These are phyloP conservation scores for Anseranas semipalmata DNA, from an alignment of 2,113 vertebrate species.

Conservation along the genomic window DNA sequence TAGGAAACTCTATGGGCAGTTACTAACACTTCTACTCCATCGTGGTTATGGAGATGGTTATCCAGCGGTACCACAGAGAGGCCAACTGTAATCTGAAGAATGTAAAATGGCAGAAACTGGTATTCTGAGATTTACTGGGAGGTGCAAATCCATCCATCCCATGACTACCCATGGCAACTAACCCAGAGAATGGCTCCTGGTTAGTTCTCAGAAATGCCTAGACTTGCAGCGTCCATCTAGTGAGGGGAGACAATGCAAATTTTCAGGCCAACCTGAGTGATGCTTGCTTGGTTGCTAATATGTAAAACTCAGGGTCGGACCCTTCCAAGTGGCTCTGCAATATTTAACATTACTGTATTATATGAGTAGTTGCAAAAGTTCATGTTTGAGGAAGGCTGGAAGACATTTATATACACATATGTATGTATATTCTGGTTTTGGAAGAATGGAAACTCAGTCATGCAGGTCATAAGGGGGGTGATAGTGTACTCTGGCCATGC, in stretches of 20 bases:
- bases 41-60: accelerated
- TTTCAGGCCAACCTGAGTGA: background rate
- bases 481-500: background rate
- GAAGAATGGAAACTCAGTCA: background rate
- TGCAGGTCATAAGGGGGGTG: background rate
- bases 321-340: background rate
- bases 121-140: background rate
- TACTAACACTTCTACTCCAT: background rate
- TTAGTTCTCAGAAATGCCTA: background rate
- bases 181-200: accelerated
- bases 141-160: background rate
- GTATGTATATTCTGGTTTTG: background rate
- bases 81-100: background rate
- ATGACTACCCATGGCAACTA: background rate
- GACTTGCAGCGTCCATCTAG: background rate
- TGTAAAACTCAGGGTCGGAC: background rate
- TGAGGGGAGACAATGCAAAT: background rate
- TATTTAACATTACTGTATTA: background rate
- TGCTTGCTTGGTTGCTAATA: background rate
- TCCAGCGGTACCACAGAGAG: background rate
- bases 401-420: accelerated
- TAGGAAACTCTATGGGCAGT: background rate
- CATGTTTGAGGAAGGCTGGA: background rate
- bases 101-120: background rate
- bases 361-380: background rate